Conservation (phyloP, 2,113 vertebrate species). For the Ailuropoda melanoleuca region DNA sequence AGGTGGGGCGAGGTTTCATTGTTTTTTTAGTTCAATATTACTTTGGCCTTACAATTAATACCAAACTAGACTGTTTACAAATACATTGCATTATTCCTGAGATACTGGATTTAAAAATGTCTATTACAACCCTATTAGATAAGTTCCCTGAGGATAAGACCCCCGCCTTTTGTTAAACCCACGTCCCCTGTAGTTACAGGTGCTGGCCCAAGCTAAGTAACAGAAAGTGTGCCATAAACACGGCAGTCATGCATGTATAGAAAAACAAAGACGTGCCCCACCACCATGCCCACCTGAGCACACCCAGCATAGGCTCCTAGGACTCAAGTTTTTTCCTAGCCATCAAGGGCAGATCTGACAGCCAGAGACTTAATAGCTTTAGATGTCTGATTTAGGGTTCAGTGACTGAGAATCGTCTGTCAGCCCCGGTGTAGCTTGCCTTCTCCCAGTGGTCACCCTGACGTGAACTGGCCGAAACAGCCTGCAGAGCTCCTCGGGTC, state of each 20-base stretch:
- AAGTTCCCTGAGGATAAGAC: neutral
- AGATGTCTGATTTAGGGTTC: neutral
- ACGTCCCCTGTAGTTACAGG: neutral
- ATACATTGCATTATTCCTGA: neutral
- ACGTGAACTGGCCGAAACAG: fast-evolving
- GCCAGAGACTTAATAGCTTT: neutral
- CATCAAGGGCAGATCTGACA: neutral
- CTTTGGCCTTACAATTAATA: neutral
- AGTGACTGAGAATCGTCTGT: neutral
- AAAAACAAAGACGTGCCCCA: fast-evolving
- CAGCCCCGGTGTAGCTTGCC: fast-evolving
- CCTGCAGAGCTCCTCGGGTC: neutral
- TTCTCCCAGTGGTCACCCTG: no score
- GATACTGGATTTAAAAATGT: neutral
- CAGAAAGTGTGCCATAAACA: neutral
- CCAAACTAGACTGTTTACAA: neutral
- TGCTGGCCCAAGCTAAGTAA: neutral
- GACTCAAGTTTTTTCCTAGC: neutral
- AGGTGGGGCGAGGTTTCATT: fast-evolving
- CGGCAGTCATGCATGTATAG: fast-evolving
- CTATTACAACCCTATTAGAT: neutral
- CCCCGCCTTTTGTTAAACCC: neutral
- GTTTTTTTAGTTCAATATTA: neutral
- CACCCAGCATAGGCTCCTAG: fast-evolving
- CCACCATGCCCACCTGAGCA: fast-evolving